Base-by-base conservation (phyloP, 2,888 invertebrate species). In the Drosophila mayaguana region DNA sequence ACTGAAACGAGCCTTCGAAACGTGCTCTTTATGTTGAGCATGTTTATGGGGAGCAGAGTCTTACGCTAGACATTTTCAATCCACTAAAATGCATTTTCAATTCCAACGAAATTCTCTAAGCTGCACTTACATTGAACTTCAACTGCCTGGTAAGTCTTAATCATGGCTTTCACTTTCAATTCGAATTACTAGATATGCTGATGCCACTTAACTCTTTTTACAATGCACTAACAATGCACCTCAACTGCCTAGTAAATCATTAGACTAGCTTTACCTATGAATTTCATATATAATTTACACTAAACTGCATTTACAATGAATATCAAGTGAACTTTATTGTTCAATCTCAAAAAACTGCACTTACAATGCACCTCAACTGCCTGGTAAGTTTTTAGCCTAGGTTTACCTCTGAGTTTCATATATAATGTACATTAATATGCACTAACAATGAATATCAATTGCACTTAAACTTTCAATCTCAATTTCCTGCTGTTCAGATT, bases 1-100 rank as follows among this genome's bases (percentile, higher is more conserved):
- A 51, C n/a, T 42, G 48, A 20, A 71, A 43, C 45, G 45, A 55
- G 62, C 55, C 72, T 48, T 48, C 9, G 36, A 46, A 54, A 50
- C 53, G 78, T 46, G 53, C 32, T 59, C 34, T 32, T 40, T 20
- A 56, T 51, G 48, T 46, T 46, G 42, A 50, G 59, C 11, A 53
- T 43, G 36, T 43, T 50, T 34, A 50, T 50, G 32, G 38, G 28
- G 16, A 20, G 16, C 53, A 16, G 22, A 9, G 36, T 22, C 36
- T 0, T 16, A n/a, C 3, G 11, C 12, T 1, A 22, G 38, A 22
- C 54, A 40, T 11, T n/a, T 18, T 2, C 25, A 11, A 40, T 38
- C 38, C 36, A 53, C 36, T 22, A 8, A 16, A n/a, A n/a, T 40
- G 32, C 11, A 32, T 11, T 32, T 32, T 32, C 32, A 32, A 32